These are phyloP conservation scores for Onthophagus sagittarius DNA, from an alignment of 2,888 invertebrate genomes.

Conservation along the genomic window DNA sequence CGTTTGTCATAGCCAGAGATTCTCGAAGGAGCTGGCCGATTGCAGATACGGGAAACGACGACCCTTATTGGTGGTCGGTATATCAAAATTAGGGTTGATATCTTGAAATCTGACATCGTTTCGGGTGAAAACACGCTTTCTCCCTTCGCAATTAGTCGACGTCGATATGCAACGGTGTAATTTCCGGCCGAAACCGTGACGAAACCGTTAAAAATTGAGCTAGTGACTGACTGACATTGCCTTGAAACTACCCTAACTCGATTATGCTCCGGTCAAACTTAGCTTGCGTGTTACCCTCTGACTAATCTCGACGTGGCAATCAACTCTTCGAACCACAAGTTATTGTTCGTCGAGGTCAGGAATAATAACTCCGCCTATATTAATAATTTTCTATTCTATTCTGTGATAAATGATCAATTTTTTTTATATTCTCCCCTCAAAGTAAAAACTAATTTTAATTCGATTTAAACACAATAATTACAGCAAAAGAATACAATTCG, in stretches of 20 bases:
- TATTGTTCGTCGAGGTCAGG: not conserved
- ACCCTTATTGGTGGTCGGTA: not conserved
- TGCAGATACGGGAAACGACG: not conserved
- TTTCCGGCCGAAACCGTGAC: not conserved
- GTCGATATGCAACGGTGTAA: not conserved
- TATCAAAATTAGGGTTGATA: not conserved
- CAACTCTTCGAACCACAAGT: not conserved
- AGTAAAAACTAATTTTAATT: no score
- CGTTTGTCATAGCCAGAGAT: slow-evolving; percentile 38
- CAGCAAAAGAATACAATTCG: no score
- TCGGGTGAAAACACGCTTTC: not conserved
- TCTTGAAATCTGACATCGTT: not conserved
- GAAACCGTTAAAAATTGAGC: not conserved
- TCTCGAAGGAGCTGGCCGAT: slow-evolving; percentile 19
- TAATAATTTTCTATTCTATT: not conserved
- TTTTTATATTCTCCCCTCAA: no score
- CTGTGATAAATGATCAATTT: not conserved
- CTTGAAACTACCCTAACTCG: not conserved
- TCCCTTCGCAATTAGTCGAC: not conserved
- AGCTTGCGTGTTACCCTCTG: not conserved
- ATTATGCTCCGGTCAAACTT: not conserved
- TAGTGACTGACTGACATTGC: not conserved
- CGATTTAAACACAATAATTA: no score
- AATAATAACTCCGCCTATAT: not conserved
- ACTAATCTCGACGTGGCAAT: not conserved